Base-by-base conservation (phyloP, 2,888 invertebrate species). In the Tolmerus cingulatus region DNA sequence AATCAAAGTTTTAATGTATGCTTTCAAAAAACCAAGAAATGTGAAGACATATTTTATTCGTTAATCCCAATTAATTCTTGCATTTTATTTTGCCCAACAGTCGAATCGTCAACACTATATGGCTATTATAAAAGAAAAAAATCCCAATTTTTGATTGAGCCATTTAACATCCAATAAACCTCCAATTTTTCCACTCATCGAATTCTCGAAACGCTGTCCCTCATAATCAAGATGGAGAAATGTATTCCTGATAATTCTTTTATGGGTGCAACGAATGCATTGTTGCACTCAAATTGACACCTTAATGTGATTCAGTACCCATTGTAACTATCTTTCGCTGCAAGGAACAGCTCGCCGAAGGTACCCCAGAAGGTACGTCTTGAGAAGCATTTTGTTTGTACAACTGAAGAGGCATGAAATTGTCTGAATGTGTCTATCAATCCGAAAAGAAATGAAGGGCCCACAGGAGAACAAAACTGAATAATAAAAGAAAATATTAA, bases 401-500 rank as follows among this genome's bases (percentile, higher is more conserved):
- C 40, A 84, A 84, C 19, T 84, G 84, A 84, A 66, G 84, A 66
- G 66, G 84, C 84, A 84, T 66, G 55, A 66, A 84, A 84, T 66
- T 84, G 84, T 78, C 78, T 78, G 78, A 78, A 37, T 78, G 27
- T 66, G 78, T 78, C 78, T 46, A 78, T 78, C 78, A 84, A 66
- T 66, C 57, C 66, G 37, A 84, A 23, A 82, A 82, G 57, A 57
- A 57, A 82, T 16, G 55, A 57, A 87, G 81, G 81, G 66, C 23
- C 81, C 27, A 19, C 57, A 66, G 66, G 74, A 51, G 79, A 87
- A 79, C 30, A 82, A 78, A 30, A 66, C 4, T 23, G 12, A 66
- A 23, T 27, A 23, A 66, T 27, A 66, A 66, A 66, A 3, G 14
- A 66, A 12, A 27, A 19, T 2, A 7, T 1, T n/a, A 66, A 66